Percentiles rank a stretch among this genome's conserved stretches.
Conservation (phyloP, 2,797 vertebrate genomes). For the Mastacembelus armatus region DNA sequence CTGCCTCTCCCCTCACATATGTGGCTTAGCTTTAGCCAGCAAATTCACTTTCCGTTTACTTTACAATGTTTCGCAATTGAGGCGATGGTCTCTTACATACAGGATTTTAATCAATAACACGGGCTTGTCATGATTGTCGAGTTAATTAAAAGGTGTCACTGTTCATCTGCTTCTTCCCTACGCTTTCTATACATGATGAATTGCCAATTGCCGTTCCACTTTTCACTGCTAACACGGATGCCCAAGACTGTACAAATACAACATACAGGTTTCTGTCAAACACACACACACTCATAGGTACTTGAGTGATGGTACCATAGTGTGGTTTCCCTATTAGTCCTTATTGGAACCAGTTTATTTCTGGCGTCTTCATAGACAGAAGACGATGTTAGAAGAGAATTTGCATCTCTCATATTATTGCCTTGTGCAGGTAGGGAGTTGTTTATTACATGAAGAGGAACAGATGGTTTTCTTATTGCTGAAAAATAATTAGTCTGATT, state of each 20-base stretch:
- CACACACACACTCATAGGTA: not conserved
- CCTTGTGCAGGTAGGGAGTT: constrained; percentile 38
- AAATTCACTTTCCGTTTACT: not conserved
- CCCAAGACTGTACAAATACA: constrained; percentile 42
- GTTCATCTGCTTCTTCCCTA: no score
- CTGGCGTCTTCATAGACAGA: constrained; percentile 29
- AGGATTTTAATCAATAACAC: not conserved
- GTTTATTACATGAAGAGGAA: constrained; percentile 58
- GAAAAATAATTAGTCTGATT: constrained; percentile 54
- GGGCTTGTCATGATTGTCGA: not conserved
- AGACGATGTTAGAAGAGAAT: constrained; percentile 40
- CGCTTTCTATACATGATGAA: not conserved
- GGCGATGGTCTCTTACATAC: not conserved
- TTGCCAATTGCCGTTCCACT: not conserved
- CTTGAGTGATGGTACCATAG: constrained; percentile 58
- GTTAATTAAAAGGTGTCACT: no score
- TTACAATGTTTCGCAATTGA: not conserved
- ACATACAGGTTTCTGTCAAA: constrained; percentile 41
- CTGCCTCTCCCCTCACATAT: not conserved
- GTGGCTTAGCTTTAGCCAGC: no score
- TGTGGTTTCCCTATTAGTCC: constrained; percentile 27
- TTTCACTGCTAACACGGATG: constrained; percentile 21
- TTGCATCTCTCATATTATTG: constrained; percentile 52
- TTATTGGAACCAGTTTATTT: constrained; percentile 57
- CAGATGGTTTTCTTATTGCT: constrained; percentile 74